Percentiles rank a stretch among this genome's conserved stretches.
Evolutionary conservation across 2,888 invertebrate species (phyloP).

Genomic region (Pammene aurita): DNA sequence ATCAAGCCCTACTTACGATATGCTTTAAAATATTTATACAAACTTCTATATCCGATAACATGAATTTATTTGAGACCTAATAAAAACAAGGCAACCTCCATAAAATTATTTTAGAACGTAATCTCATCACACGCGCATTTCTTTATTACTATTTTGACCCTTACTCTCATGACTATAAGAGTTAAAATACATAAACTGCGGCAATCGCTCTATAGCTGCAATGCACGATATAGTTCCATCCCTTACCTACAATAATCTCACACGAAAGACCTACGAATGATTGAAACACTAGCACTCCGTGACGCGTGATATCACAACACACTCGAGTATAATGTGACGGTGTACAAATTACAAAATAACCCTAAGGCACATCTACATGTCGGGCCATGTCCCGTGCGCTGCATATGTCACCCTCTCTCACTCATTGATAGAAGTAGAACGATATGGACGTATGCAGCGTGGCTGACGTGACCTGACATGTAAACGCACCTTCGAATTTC

Average conservation of each 20-base stretch:
- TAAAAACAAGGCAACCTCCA: constrained; percentile 67
- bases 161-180: constrained; percentile 18
- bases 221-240: constrained; percentile 45
- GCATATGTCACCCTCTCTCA: no score
- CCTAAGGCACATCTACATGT: no score
- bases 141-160: neutral
- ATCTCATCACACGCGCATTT: constrained; percentile 22
- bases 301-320: constrained; percentile 46
- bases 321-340: constrained; percentile 42
- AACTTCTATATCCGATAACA: constrained; percentile 49
- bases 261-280: constrained; percentile 47
- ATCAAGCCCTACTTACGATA: constrained; percentile 57
- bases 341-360: constrained; percentile 31
- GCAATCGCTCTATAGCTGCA: constrained; percentile 3
- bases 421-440: no score
- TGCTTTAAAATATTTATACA: constrained; percentile 55
- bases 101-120: constrained; percentile 50
- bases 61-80: constrained; percentile 60
- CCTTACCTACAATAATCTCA: constrained; percentile 64
- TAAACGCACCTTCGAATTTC: neutral
- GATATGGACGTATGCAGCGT: no score
- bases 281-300: constrained; percentile 41
- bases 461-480: no score
- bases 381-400: no score
- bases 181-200: constrained; percentile 15